Percentiles rank a stretch among this genome's conserved stretches.
Evolutionary conservation across 2,797 vertebrate genomes (phyloP).

Genomic region (Parambassis ranga): DNA sequence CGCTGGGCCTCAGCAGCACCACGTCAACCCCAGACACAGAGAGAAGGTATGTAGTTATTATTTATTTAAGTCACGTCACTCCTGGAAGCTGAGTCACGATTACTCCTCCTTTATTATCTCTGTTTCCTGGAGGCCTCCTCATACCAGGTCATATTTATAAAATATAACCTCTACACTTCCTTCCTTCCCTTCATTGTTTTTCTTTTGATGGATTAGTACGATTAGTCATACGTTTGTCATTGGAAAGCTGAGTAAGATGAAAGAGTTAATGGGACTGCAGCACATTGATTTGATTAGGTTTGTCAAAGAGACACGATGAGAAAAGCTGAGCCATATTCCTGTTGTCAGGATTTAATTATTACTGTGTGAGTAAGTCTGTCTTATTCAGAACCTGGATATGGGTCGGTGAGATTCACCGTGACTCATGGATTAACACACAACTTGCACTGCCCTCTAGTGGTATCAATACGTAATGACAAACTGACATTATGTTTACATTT

Average conservation of each 20-base stretch:
- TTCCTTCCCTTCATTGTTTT: slow-evolving; percentile 73
- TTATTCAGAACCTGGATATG: background rate
- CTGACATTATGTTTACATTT: too few species aligned
- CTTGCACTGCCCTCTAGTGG: slow-evolving; percentile 53
- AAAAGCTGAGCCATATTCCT: background rate
- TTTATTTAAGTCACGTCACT: background rate
- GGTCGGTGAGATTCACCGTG: background rate
- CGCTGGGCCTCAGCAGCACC: slow-evolving; percentile 85
- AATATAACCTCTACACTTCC: slow-evolving; percentile 51
- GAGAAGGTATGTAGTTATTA: slow-evolving; percentile 81
- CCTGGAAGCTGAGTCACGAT: background rate
- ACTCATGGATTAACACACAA: background rate
- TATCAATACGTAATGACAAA: background rate
- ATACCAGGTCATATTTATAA: slow-evolving; percentile 36
- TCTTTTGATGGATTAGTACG: slow-evolving; percentile 32
- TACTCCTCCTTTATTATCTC: slow-evolving; percentile 3
- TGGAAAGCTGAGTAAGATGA: slow-evolving; percentile 12
- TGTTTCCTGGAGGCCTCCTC: slow-evolving; percentile 66
- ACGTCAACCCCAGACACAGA: slow-evolving; percentile 90
- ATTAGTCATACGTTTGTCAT: slow-evolving; percentile 52
- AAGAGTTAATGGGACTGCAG: background rate
- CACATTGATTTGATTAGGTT: slow-evolving; percentile 18
- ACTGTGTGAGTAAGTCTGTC: background rate
- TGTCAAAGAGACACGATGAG: background rate
- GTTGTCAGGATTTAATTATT: background rate